Evolutionary conservation across 2,797 vertebrate genomes (phyloP).

Genomic region (Carduelis carduelis): DNA sequence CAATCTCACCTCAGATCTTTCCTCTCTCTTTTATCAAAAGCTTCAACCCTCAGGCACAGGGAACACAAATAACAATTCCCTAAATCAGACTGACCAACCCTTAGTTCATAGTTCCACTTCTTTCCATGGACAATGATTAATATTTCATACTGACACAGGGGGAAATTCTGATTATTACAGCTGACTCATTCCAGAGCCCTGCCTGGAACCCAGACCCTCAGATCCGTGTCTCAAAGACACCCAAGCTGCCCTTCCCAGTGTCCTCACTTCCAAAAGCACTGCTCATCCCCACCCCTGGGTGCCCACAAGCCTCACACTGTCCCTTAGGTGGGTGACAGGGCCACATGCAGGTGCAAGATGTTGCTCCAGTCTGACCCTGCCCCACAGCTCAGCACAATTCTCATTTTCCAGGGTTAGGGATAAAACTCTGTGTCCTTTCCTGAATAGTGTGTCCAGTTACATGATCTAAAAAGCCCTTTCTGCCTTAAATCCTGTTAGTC

Average conservation of each 20-base stretch:
- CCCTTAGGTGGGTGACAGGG: background rate
- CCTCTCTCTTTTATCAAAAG: background rate
- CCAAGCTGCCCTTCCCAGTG: background rate
- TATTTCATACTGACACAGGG: background rate
- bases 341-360: accelerated
- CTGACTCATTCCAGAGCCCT: background rate
- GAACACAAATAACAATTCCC: background rate
- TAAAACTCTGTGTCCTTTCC: background rate
- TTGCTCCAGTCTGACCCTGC: background rate
- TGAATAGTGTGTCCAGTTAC: accelerated
- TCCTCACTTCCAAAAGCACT: background rate
- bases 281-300: background rate
- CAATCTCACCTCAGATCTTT: background rate
- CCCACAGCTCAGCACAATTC: background rate
- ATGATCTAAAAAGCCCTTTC: background rate
- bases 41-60: background rate
- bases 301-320: background rate
- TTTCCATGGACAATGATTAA: background rate
- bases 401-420: background rate
- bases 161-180: background rate
- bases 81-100: background rate
- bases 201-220: background rate
- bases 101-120: background rate
- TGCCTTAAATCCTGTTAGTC: background rate
- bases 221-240: background rate